Conservation (phyloP, 1,140 invertebrate species). For the Metaphire vulgaris region DNA sequence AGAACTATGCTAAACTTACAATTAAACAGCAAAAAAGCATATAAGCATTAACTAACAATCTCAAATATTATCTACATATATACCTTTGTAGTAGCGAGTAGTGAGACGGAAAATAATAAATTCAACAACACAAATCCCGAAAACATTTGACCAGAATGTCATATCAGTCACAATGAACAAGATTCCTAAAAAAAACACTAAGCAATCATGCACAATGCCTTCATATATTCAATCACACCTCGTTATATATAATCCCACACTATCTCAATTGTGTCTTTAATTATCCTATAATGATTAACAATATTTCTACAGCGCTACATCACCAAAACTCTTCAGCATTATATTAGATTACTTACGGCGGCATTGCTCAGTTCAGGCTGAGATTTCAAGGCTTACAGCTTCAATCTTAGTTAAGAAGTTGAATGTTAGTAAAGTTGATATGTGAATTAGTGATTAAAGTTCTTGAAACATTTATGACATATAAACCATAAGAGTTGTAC, state of each 20-base stretch:
- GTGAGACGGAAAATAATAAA: neutral
- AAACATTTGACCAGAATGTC: neutral
- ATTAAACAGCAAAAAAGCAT: neutral
- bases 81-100: neutral
- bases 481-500: too few species aligned
- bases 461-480: too few species aligned
- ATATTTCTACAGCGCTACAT: neutral
- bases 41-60: neutral
- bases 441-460: too few species aligned
- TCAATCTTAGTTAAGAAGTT: too few species aligned
- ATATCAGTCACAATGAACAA: neutral
- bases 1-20: neutral
- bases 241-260: too few species aligned
- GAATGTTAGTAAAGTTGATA: too few species aligned
- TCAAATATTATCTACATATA: neutral
- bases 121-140: neutral
- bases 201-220: neutral
- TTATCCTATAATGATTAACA: too few species aligned
- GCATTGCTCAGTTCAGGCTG: too few species aligned
- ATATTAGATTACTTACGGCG: too few species aligned
- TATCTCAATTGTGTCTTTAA: too few species aligned
- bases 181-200: neutral
- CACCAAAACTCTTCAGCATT: neutral
- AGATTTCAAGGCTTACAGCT: too few species aligned
- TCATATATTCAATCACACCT: too few species aligned